phyloP scores from a whole-genome alignment of 2,113 vertebrate genomes.

The Campylorhamphus procurvoides region DNA sequence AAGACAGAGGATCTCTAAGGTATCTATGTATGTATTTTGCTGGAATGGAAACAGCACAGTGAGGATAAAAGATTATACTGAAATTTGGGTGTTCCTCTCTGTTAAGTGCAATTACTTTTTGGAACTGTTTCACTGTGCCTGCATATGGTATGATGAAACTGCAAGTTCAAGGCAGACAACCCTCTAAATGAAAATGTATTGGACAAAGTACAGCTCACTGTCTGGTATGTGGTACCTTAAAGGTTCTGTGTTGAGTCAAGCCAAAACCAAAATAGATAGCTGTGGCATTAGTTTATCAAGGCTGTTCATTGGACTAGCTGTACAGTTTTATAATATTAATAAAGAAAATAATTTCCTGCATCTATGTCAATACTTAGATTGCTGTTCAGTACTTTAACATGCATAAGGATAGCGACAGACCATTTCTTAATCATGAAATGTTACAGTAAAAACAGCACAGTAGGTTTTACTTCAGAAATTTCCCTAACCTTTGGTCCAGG shows the following conservation, averaged over 20 bases:
- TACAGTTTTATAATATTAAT: not conserved
- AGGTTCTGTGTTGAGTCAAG: not conserved
- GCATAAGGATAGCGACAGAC: not conserved
- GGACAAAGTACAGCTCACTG: not conserved
- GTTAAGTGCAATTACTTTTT: not conserved
- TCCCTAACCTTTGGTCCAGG: constrained; percentile 85
- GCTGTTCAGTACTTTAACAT: not conserved
- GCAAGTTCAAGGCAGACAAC: not conserved
- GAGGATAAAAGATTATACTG: not conserved
- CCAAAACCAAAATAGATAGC: not conserved
- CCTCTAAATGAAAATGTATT: not conserved
- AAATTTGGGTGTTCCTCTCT: not conserved
- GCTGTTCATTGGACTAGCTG: not conserved
- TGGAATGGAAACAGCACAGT: not conserved
- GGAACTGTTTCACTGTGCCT: not conserved
- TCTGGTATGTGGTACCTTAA: not conserved
- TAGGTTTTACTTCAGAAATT: not conserved
- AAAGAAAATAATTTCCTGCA: not conserved
- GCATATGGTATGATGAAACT: not conserved
- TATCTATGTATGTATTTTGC: not conserved
- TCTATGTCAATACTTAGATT: not conserved
- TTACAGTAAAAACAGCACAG: not conserved
- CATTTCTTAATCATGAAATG: not conserved
- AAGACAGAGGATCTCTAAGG: not conserved
- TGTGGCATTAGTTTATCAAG: not conserved